Base-by-base conservation (phyloP, 2,888 invertebrate species). In the Nemoura dubitans region DNA sequence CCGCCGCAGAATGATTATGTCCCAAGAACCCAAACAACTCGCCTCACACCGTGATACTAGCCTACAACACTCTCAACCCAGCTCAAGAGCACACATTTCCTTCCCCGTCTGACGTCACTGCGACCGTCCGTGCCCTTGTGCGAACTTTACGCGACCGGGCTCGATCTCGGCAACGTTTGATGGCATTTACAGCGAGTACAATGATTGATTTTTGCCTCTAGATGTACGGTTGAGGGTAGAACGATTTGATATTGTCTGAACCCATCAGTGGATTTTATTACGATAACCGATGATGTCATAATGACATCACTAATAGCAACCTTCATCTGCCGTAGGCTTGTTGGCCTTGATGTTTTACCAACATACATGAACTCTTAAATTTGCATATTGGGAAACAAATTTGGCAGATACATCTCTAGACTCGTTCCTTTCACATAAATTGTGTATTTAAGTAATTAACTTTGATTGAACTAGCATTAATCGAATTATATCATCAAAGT, bases 301-400 rank as follows among this genome's bases (percentile, higher is more conserved):
- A 91, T 92, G 92, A 92, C 92, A 92, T 92, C 92, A 92, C 90
- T 91, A 90, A 91, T 90, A 86, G 87, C 87, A 88, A 87, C 87
- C 88, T 88, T 88, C 88, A 88, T 87, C 87, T 87, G 87, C 87
- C 87, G 87, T 86, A 87, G 86, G 88, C 87, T 80, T 86, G 83
- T 84, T 88, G 88, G 87, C 88, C 88, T 88, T 88, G 88, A 86
- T 86, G 59, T 25, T 59, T 80, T 85, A 77, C 21, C 29, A 80
- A 86, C 59, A 27, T 59, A 78, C 6, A 42, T 76, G 59, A 81
- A n/a, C n/a, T 81, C 81, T n/a, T 29, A 30, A 81, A 30, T 81
- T 81, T 81, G 81, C 81, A 81, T 30, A 81, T 14, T 29, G 59
- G 59, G 59, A 59, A 59, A 59, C 59, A 21, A 7, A 59, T 59